phyloP scores from a whole-genome alignment of 2,888 invertebrate genomes.

The Augochlorella aurata region DNA sequence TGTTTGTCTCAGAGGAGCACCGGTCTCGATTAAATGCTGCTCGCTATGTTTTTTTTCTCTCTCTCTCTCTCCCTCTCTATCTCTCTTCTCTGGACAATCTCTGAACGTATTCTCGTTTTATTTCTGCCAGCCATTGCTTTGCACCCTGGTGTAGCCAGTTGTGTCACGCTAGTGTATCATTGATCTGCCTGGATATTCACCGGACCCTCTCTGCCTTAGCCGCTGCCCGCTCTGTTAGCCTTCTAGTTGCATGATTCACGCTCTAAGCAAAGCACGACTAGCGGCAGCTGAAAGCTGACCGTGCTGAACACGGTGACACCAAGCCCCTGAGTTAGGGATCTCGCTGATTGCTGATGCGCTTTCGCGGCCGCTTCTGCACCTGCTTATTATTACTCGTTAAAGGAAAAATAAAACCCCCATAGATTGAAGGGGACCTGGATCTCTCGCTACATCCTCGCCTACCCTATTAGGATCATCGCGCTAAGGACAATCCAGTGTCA shows the following conservation, averaged over 20 bases:
- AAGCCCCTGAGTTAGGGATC: conserved; percentile 12
- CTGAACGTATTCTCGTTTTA: background rate
- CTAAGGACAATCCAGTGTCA: conserved; percentile 57
- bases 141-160: conserved; percentile 47
- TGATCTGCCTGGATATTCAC: conserved; percentile 15
- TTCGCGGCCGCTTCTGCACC: conserved; percentile 52
- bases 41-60: conserved; percentile 12
- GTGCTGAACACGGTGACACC: conserved; percentile 40
- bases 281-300: conserved; percentile 57
- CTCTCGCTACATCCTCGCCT: conserved; percentile 63
- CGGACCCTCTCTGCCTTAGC: conserved; percentile 27
- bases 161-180: background rate
- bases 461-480: conserved; percentile 58
- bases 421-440: conserved; percentile 42
- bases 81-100: conserved; percentile 17
- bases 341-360: conserved; percentile 44
- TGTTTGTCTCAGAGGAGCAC: conserved; percentile 29
- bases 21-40: conserved; percentile 9
- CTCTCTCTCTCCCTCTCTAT: background rate
- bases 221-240: conserved; percentile 42
- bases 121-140: conserved; percentile 25
- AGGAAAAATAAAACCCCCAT: conserved; percentile 36
- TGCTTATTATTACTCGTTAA: conserved; percentile 54
- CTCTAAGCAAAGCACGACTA: conserved; percentile 54
- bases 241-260: conserved; percentile 46